Conservation (phyloP, 2,113 vertebrate species). For the Erinaceus europaeus region DNA sequence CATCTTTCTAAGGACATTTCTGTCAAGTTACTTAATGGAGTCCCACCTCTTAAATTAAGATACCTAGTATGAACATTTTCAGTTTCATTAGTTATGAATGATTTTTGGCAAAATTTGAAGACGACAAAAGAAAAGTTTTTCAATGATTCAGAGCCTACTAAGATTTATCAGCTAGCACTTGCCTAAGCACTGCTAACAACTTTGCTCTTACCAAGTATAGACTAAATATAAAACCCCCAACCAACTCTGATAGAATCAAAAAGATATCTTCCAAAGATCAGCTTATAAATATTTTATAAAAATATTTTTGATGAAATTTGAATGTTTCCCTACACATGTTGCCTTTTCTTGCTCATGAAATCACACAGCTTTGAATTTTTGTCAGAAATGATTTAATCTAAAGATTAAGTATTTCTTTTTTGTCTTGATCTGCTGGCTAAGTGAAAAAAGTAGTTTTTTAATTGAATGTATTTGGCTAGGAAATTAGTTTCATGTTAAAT, state of each 20-base stretch:
- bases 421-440: slow-evolving; percentile 9
- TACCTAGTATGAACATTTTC: not conserved
- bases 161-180: not conserved
- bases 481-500: slow-evolving; percentile 10
- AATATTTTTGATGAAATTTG: not conserved
- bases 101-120: slow-evolving; percentile 21
- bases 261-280: not conserved
- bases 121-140: not conserved
- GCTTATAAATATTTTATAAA: not conserved
- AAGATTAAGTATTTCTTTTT: slow-evolving; percentile 13
- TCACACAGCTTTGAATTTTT: slow-evolving; percentile 21
- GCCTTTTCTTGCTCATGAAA: not conserved
- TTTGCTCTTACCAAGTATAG: not conserved
- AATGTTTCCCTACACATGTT: not conserved
- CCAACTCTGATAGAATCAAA: not conserved
- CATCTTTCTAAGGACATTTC: not conserved
- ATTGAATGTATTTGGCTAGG: not conserved
- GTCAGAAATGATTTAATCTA: not conserved
- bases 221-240: slow-evolving; percentile 5
- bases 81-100: not conserved
- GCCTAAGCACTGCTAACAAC: not conserved
- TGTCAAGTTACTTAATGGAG: not conserved
- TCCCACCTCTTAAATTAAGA: too few relatives aligned
- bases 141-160: not conserved
- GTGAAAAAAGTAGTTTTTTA: not conserved